These are phyloP conservation scores for Archivesica marissinica DNA, from an alignment of 1,140 invertebrate genomes.

Conservation along the genomic window DNA sequence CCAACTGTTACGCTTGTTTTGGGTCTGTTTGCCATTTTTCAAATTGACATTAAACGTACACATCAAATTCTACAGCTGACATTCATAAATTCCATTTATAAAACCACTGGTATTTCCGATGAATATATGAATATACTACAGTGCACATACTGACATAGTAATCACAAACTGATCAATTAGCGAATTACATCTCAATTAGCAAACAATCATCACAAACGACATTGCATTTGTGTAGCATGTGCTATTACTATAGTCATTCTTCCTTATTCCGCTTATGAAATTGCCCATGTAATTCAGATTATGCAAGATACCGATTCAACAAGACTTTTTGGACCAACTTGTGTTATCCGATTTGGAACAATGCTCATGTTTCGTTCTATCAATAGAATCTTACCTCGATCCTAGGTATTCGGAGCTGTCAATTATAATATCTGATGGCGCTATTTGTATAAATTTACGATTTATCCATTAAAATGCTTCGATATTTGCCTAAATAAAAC, in stretches of 20 bases:
- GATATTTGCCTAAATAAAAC: no score
- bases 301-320: neutral
- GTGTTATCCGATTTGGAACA: neutral
- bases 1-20: neutral
- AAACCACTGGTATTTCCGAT: neutral
- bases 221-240: neutral
- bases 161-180: no score
- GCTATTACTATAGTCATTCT: neutral
- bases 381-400: neutral
- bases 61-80: neutral
- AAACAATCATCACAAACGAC: neutral
- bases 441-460: no score
- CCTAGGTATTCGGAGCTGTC: neutral
- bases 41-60: neutral
- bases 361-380: constrained; percentile 21
- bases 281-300: neutral
- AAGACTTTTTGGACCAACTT: neutral
- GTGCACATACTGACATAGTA: neutral
- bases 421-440: no score
- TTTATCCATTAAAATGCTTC: no score
- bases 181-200: no score
- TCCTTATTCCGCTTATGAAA: neutral
- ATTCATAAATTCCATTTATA: neutral
- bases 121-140: neutral
- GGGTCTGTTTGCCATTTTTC: constrained; percentile 35